Percentiles rank a stretch among this genome's conserved stretches.
Conservation (phyloP, 2,113 vertebrate species). For the Callipepla squamata region DNA sequence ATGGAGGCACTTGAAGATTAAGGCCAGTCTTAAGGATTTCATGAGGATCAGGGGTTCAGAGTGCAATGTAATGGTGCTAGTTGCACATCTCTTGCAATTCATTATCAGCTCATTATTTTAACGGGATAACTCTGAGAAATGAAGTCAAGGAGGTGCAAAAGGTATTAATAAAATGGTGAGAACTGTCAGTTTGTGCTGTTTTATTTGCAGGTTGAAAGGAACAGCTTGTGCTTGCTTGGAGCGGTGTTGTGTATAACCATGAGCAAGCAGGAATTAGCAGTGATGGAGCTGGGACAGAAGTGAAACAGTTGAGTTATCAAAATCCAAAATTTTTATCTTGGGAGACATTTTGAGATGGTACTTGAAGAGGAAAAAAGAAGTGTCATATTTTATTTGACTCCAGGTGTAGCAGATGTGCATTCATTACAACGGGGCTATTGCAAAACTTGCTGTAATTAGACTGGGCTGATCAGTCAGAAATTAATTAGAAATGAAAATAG, state of each 20-base stretch:
- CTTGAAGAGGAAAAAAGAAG: not conserved
- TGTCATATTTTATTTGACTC: not conserved
- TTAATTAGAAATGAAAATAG: not conserved
- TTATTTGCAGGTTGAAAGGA: not conserved
- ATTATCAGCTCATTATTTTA: not conserved
- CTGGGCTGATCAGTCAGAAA: not conserved
- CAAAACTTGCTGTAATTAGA: no score
- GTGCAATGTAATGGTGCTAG: not conserved
- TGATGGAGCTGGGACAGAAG: not conserved
- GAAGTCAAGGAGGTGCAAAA: not conserved
- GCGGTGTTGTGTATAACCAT: not conserved
- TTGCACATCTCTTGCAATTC: not conserved
- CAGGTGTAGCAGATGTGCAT: not conserved
- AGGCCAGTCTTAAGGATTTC: not conserved
- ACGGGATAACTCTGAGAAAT: not conserved
- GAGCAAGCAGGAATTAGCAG: not conserved
- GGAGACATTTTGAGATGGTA: fast-evolving
- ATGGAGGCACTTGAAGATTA: not conserved
- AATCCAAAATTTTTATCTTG: not conserved
- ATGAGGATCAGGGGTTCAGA: not conserved
- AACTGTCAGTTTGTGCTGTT: not conserved
- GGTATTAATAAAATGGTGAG: not conserved
- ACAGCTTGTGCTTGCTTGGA: not conserved
- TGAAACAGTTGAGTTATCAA: not conserved
- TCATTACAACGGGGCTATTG: not conserved